Evolutionary conservation across 2,888 invertebrate species (phyloP).

Genomic region (Cyaniris semiargus): DNA sequence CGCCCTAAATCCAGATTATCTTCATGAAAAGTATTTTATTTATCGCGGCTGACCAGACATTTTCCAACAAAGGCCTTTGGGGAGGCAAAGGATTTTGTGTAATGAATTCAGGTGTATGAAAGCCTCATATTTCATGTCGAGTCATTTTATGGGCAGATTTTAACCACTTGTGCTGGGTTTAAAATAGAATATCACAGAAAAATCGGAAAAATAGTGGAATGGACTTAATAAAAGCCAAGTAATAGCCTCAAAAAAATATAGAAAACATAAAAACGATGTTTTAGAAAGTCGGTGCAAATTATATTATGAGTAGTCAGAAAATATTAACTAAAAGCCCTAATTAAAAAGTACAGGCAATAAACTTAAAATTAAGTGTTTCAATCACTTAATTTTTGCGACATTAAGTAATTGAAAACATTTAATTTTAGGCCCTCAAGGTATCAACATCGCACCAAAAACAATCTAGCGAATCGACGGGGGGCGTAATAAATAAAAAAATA

Average conservation of each 20-base stretch:
- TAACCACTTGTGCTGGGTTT: not conserved
- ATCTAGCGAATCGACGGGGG: conserved; percentile 56
- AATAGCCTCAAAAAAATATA: too few relatives aligned
- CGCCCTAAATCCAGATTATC: conserved; percentile 65
- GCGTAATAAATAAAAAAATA: conserved; percentile 76
- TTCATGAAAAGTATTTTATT: conserved; percentile 70
- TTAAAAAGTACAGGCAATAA: too few relatives aligned
- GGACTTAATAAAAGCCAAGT: too few relatives aligned
- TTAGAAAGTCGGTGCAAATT: too few relatives aligned
- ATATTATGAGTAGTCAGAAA: too few relatives aligned
- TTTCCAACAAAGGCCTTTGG: conserved; percentile 62
- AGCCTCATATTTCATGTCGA: conserved; percentile 52
- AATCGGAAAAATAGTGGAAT: not conserved
- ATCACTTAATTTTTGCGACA: not conserved
- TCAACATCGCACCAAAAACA: conserved; percentile 15
- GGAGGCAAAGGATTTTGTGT: conserved; percentile 57
- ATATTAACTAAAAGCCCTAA: too few relatives aligned
- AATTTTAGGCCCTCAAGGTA: not conserved
- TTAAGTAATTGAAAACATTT: conserved; percentile 21
- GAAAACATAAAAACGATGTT: too few relatives aligned
- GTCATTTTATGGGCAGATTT: conserved; percentile 34
- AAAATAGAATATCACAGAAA: not conserved
- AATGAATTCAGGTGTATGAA: conserved; percentile 51
- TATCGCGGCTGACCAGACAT: conserved; percentile 68
- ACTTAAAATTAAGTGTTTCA: too few relatives aligned